Conservation (phyloP, 2,113 vertebrate genomes). For the Pachycephala philippinensis region DNA sequence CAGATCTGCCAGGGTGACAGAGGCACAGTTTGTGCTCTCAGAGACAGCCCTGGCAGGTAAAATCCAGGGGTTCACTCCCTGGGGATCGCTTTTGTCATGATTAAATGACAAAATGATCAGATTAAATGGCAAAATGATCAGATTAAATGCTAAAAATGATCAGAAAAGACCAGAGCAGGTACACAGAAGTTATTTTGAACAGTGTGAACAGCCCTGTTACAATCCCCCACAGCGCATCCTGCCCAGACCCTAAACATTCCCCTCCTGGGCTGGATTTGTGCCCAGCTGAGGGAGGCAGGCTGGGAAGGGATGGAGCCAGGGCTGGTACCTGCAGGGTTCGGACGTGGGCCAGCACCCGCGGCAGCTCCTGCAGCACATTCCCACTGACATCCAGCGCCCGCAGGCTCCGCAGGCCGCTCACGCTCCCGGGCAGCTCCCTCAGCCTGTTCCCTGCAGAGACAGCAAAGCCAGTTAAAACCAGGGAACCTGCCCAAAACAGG, state of each 20-base stretch:
- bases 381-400: conserved; percentile 83
- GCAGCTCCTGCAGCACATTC: conserved; percentile 80
- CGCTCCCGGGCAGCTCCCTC: conserved; percentile 71
- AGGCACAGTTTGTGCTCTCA: not conserved
- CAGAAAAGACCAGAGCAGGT: not conserved
- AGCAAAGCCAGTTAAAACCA: not conserved
- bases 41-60: not conserved
- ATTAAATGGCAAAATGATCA: not conserved
- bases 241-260: not conserved
- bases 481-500: not conserved
- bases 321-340: conserved; percentile 82
- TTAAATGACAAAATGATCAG: not conserved
- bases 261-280: not conserved
- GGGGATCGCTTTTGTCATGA: not conserved
- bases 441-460: conserved; percentile 80
- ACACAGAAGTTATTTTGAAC: not conserved
- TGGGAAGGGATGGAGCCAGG: not conserved
- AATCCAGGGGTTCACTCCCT: not conserved
- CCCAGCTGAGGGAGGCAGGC: not conserved
- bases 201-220: not conserved
- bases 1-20: not conserved
- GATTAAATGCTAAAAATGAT: not conserved
- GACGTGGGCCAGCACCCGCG: conserved; percentile 75
- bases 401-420: conserved; percentile 81
- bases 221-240: not conserved